phyloP scores from a whole-genome alignment of 2,113 vertebrate species.

The Choloepus hoffmanni region DNA sequence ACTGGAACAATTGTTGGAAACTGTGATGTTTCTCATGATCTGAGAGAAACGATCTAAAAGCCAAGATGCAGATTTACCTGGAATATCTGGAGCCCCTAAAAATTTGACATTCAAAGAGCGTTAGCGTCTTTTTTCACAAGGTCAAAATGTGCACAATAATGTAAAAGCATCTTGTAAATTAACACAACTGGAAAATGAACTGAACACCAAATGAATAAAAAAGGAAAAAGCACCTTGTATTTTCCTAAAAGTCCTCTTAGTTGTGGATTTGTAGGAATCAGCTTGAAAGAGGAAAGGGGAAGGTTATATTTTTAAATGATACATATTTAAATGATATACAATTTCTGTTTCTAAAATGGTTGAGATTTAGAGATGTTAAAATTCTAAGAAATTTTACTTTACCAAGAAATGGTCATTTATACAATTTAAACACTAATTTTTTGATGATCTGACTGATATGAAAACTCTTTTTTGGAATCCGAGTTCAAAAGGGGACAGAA shows the following conservation, averaged over 20 bases:
- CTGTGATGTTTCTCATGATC: constrained; percentile 93
- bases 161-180: constrained; percentile 98
- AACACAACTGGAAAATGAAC: constrained; percentile 98
- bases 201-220: constrained; percentile 93
- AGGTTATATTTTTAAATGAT: constrained; percentile 36
- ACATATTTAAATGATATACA: constrained; percentile 71
- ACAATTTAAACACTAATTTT: constrained; percentile 90
- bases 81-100: constrained; percentile 91
- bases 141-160: constrained; percentile 97
- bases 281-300: constrained; percentile 75
- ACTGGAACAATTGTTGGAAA: constrained; percentile 90
- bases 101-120: constrained; percentile 97
- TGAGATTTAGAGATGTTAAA: constrained; percentile 87
- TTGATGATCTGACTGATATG: constrained; percentile 87
- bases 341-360: constrained; percentile 86
- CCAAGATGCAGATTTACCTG: constrained; percentile 91
- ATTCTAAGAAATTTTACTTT: constrained; percentile 85
- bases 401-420: constrained; percentile 88
- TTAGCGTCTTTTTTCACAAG: constrained; percentile 98
- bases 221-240: constrained; percentile 77
- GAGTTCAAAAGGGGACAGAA: not conserved
- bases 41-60: constrained; percentile 94
- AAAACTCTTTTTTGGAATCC: constrained; percentile 74
- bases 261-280: constrained; percentile 67
- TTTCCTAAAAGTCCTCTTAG: constrained; percentile 72